A percentile compares a stretch with the other conserved stretches of the same genome.
Evolutionary conservation across 2,797 vertebrate species (phyloP).

Genomic region (Acrossocheilus fasciatus): DNA sequence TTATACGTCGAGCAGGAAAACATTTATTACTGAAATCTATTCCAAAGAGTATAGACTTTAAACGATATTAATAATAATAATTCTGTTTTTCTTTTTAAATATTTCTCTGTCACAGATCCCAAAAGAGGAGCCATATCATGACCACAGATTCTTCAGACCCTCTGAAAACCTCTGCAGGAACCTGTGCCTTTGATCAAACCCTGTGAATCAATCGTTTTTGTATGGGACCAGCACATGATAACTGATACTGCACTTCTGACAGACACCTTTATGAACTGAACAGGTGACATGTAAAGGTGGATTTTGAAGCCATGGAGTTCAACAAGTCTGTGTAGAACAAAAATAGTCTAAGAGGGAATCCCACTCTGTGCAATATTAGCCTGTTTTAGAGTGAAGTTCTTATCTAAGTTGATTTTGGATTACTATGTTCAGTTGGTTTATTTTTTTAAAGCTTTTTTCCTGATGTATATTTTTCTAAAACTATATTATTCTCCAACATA

Average conservation of each 20-base stretch:
- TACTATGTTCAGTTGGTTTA: slow-evolving; percentile 71
- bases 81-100: background rate
- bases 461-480: slow-evolving; percentile 83
- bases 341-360: slow-evolving; percentile 64
- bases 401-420: slow-evolving; percentile 71
- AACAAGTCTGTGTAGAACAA: slow-evolving; percentile 45
- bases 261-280: slow-evolving; percentile 51
- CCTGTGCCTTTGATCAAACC: slow-evolving; percentile 78
- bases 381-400: slow-evolving; percentile 66
- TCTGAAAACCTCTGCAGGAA: slow-evolving; percentile 57
- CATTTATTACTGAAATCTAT: background rate
- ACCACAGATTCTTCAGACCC: slow-evolving; percentile 45
- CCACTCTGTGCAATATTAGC: slow-evolving; percentile 76
- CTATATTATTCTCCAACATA: slow-evolving; percentile 46
- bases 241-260: slow-evolving; percentile 58
- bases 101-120: slow-evolving; percentile 23
- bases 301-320: slow-evolving; percentile 7
- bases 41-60: background rate
- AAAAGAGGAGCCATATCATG: slow-evolving; percentile 63
- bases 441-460: slow-evolving; percentile 78
- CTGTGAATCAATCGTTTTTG: slow-evolving; percentile 57
- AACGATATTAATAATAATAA: background rate
- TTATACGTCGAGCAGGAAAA: background rate
- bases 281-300: background rate
- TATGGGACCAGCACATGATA: slow-evolving; percentile 21